Percentiles rank a stretch among this genome's conserved stretches.
phyloP scores from a whole-genome alignment of 2,888 invertebrate genomes.

The Limnephilus lunatus region DNA sequence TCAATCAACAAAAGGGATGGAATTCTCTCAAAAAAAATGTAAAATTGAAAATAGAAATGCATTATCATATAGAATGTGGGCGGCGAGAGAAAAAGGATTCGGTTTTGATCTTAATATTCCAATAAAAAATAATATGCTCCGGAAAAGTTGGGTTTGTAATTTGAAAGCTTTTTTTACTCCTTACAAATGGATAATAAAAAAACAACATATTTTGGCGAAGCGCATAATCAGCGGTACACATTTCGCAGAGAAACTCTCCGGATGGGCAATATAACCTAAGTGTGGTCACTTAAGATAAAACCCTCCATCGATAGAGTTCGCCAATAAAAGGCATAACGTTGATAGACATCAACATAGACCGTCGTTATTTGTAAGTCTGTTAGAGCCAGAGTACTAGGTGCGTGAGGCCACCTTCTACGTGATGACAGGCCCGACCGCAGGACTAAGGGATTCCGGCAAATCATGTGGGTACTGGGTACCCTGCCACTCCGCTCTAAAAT shows the following conservation, averaged over 20 bases:
- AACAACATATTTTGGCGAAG: background rate
- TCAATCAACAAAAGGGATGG: background rate
- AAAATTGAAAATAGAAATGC: background rate
- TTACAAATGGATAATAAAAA: background rate
- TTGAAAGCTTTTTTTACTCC: background rate
- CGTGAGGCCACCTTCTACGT: background rate
- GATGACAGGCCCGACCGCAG: background rate
- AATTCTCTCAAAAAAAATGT: background rate
- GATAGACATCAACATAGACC: conserved; percentile 26
- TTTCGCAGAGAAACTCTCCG: background rate
- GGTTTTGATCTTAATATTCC: background rate
- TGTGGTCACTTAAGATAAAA: conserved; percentile 31
- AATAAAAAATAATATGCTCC: background rate
- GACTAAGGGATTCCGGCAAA: conserved; percentile 2
- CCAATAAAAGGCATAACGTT: conserved; percentile 26
- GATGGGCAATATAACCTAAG: conserved; percentile 12
- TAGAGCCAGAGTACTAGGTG: background rate
- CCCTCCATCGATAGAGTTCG: conserved; percentile 15
- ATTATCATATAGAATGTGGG: background rate
- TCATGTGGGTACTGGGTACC: background rate
- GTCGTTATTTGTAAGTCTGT: conserved; percentile 24
- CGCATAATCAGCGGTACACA: background rate
- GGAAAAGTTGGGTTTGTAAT: background rate
- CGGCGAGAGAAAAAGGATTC: background rate
- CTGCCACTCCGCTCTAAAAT: background rate